Conservation (phyloP, 2,797 vertebrate genomes). For the Mallotus villosus region DNA sequence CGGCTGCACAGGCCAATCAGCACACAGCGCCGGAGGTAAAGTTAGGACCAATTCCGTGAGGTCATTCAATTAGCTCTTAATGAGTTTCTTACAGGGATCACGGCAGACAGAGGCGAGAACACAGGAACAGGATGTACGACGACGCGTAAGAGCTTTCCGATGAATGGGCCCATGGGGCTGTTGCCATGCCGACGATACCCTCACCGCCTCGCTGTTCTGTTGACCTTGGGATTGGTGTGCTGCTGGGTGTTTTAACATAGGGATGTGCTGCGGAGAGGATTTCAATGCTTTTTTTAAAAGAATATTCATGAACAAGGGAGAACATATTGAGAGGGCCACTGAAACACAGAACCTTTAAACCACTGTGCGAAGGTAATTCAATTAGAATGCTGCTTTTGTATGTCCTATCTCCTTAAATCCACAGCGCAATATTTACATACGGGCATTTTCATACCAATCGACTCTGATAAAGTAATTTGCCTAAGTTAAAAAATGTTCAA, state of each 20-base stretch:
- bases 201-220: neutral
- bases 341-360: neutral
- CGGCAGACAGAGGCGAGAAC: neutral
- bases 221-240: slow-evolving; percentile 23
- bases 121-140: slow-evolving; percentile 14
- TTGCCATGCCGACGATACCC: slow-evolving; percentile 61
- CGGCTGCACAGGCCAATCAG: slow-evolving; percentile 11
- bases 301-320: too few species aligned
- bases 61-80: slow-evolving; percentile 46
- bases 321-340: too few species aligned
- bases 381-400: neutral
- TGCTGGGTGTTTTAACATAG: slow-evolving; percentile 33
- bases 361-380: neutral
- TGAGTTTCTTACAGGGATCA: slow-evolving; percentile 44
- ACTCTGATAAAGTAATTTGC: too few species aligned
- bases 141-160: slow-evolving; percentile 21
- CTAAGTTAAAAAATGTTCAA: too few species aligned
- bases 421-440: neutral
- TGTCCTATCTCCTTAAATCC: neutral
- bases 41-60: slow-evolving; percentile 30
- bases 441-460: neutral
- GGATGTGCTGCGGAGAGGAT: slow-evolving; percentile 25
- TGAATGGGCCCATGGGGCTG: slow-evolving; percentile 29
- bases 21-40: neutral
- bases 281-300: too few species aligned